Base-by-base conservation (phyloP, 2,113 vertebrate genomes). In the Passer domesticus region DNA sequence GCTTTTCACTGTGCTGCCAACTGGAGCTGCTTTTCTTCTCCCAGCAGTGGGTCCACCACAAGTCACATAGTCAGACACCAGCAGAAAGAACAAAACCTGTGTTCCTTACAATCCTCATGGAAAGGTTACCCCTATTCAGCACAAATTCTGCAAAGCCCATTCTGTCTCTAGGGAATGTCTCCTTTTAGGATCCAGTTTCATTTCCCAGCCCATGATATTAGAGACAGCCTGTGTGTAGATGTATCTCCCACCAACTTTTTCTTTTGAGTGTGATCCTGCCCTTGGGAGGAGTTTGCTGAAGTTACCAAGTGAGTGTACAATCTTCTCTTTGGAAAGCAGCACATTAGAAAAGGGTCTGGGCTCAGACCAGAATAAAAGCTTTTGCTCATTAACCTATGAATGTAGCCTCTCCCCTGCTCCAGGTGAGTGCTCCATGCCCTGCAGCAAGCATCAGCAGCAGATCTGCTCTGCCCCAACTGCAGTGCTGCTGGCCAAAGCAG, bases 281-380 rank as follows among this genome's bases (percentile, higher is more conserved):
- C 92, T 80, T 58, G 60, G 53, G 79, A 76, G 13, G 83, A 83
- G 55, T 75, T 85, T 92, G 41, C 81, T 90, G 70, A 59, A 59
- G 30, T 41, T 81, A 70, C 18, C 55, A 43, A 50, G 46, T 24
- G 10, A 76, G 24, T 2, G 6, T 27, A 80, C 24, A 76, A 30
- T 10, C 9, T 10, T 30, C 13, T 50, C 44, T 39, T 27, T 59
- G n/a, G 60, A 72, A 77, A 77, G 23, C 39, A 83, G 6, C 3
- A 4, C 1, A 6, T 52, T 8, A 66, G 62, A 24, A 69, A 64
- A 75, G 0, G 0, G 6, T 18, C 31, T 44, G 52, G 25, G 13
- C 49, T 94, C 25, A 37, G 9, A 67, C 5, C 44, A 56, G 37
- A 55, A 3, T 4, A 30, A 46, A 19, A 3, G 2, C 6, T 85